A percentile compares a stretch with the other conserved stretches of the same genome.
Conservation (phyloP, 1,140 invertebrate species). For the Hydropsyche tenuis region DNA sequence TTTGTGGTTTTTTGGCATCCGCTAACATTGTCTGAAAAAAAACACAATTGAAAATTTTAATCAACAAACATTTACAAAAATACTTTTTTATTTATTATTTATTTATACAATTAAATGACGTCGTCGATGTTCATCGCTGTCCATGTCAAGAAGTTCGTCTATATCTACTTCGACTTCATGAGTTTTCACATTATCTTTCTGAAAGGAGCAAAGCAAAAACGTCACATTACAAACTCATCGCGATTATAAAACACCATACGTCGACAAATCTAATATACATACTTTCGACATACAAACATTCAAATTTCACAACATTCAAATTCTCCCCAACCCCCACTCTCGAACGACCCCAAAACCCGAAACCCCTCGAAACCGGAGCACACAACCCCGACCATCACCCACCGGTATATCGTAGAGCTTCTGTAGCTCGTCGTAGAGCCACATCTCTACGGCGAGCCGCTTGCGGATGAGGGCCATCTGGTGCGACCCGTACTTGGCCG, state of each 20-base stretch:
- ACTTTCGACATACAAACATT: too few species aligned
- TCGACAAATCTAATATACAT: too few species aligned
- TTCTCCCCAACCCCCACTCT: too few species aligned
- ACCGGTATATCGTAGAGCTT: conserved; percentile 85
- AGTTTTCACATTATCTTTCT: conserved; percentile 65
- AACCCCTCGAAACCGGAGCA: too few species aligned
- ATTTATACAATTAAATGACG: conserved; percentile 84
- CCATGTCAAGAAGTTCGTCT: conserved; percentile 92
- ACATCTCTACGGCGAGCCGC: conserved; percentile 93
- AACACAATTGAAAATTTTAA: background rate
- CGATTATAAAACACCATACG: too few species aligned
- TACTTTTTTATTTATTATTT: conserved; percentile 31
- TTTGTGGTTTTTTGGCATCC: conserved; percentile 82
- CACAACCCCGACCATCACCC: too few species aligned
- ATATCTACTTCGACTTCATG: conserved; percentile 91
- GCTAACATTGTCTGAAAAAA: conserved; percentile 73
- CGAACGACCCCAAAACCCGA: too few species aligned
- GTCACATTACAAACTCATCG: background rate
- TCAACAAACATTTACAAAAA: conserved; percentile 11
- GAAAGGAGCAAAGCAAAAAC: conserved; percentile 49
- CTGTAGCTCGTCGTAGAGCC: conserved; percentile 94
- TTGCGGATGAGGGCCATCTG: conserved; percentile 97
- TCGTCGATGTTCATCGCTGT: conserved; percentile 82
- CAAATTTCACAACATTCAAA: too few species aligned
- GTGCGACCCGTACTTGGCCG: conserved; percentile 95